These are phyloP conservation scores for Ascidia mentula DNA, from an alignment of 23 tunicate species.

Conservation along the genomic window DNA sequence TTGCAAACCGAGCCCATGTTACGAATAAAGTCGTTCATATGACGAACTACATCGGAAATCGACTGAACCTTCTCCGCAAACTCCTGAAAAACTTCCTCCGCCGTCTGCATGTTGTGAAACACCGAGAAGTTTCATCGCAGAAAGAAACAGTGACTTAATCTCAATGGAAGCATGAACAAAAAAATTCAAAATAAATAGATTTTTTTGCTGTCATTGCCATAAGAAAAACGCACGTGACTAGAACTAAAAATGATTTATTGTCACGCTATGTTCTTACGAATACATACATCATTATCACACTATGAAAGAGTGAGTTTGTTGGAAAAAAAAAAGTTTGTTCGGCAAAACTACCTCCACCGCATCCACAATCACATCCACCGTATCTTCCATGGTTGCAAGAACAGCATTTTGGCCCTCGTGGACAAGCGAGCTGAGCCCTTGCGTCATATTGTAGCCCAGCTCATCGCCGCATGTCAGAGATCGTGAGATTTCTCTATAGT, in stretches of 20 bases:
- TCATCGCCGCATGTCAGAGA: slow-evolving; percentile 82
- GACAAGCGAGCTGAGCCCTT: slow-evolving; percentile 56
- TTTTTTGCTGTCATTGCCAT: too few relatives aligned
- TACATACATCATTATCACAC: too few relatives aligned
- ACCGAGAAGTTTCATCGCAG: too few relatives aligned
- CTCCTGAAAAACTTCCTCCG: slow-evolving; percentile 47
- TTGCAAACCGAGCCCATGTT: slow-evolving; percentile 55
- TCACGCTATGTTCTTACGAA: too few relatives aligned
- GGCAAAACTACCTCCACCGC: slow-evolving; percentile 68
- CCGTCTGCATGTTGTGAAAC: slow-evolving; percentile 55
- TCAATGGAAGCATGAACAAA: too few relatives aligned
- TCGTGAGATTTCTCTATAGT: slow-evolving; percentile 61
- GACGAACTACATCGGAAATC: slow-evolving; percentile 26
- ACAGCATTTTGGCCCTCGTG: slow-evolving; percentile 54
- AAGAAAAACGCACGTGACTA: too few relatives aligned
- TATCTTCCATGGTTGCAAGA: slow-evolving; percentile 68
- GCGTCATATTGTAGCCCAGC: slow-evolving; percentile 73
- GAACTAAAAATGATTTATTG: too few relatives aligned
- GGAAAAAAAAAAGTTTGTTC: neutral
- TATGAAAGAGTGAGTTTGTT: too few relatives aligned
- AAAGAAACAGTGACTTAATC: too few relatives aligned
- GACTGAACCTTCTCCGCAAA: slow-evolving; percentile 43
- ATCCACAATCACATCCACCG: slow-evolving; percentile 59
- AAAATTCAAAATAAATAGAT: too few relatives aligned
- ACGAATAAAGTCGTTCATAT: slow-evolving; percentile 41